Evolutionary conservation across 2,113 vertebrate genomes (phyloP).

Genomic region (Brienomyrus brachyistius): DNA sequence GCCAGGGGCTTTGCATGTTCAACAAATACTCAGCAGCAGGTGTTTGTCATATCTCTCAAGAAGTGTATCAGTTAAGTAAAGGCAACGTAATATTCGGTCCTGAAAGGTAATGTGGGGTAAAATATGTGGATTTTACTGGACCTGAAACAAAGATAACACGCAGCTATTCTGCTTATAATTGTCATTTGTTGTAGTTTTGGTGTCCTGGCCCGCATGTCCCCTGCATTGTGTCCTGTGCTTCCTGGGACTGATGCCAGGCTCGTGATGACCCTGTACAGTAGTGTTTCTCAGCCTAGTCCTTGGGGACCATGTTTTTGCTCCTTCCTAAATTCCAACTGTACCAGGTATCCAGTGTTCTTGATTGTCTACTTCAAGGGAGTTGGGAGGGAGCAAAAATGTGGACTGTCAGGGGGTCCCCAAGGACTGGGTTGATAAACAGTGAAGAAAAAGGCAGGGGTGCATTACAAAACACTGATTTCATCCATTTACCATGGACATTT

Average conservation of each 20-base stretch:
- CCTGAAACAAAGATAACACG: neutral
- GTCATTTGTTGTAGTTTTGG: neutral
- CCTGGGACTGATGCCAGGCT: neutral
- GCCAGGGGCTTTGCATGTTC: neutral
- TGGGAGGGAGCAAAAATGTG: neutral
- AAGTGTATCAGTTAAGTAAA: neutral
- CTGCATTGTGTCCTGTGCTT: neutral
- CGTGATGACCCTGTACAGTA: neutral
- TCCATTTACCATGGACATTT: neutral
- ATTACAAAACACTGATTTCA: neutral
- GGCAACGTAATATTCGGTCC: neutral
- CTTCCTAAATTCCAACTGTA: neutral
- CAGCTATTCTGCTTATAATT: neutral
- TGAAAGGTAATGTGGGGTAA: neutral
- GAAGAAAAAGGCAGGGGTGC: neutral
- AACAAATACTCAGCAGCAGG: neutral
- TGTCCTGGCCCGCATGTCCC: neutral
- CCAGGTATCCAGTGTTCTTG: neutral
- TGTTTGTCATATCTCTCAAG: neutral
- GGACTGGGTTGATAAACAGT: neutral
- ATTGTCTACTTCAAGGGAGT: neutral
- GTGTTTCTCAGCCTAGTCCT: neutral
- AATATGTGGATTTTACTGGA: neutral
- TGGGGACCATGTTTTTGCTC: neutral
- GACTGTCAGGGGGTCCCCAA: neutral